A percentile compares a stretch with the other conserved stretches of the same genome.
phyloP scores from a whole-genome alignment of 2,888 invertebrate genomes.

The Hyposoter didymator region DNA sequence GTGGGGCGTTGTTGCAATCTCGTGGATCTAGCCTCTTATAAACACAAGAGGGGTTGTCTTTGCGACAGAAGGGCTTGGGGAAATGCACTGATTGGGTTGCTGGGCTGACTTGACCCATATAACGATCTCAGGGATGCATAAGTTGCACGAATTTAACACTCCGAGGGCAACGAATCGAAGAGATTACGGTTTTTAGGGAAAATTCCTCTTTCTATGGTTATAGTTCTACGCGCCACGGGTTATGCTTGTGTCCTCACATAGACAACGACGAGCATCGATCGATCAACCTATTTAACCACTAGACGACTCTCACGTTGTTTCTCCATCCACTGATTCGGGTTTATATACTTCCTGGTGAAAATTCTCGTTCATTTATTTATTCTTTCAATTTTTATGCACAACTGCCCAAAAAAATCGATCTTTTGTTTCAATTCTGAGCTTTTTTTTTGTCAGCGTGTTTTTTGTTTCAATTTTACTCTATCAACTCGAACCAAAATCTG shows the following conservation, averaged over 20 bases:
- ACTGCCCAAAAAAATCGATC: background rate
- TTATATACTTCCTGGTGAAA: background rate
- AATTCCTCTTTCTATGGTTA: constrained; percentile 20
- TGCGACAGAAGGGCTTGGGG: constrained; percentile 6
- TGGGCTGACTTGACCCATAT: constrained; percentile 79
- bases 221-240: constrained; percentile 8
- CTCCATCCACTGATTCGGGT: background rate
- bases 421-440: background rate
- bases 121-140: constrained; percentile 46
- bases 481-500: constrained; percentile 26
- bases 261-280: constrained; percentile 44
- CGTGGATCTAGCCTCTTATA: constrained; percentile 34
- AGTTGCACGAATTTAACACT: constrained; percentile 1
- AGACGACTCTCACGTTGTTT: constrained; percentile 12
- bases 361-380: background rate
- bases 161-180: background rate
- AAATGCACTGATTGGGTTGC: constrained; percentile 67
- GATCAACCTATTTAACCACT: constrained; percentile 52
- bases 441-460: background rate
- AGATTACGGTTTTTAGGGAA: background rate
- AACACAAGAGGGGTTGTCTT: constrained; percentile 48
- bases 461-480: constrained; percentile 9
- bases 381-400: background rate
- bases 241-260: constrained; percentile 13
- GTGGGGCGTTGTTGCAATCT: constrained; percentile 47